Evolutionary conservation across 2,797 vertebrate genomes (phyloP), one percentile per base, ranked within the genome.

Genomic region (Xerus rutilus): DNA sequence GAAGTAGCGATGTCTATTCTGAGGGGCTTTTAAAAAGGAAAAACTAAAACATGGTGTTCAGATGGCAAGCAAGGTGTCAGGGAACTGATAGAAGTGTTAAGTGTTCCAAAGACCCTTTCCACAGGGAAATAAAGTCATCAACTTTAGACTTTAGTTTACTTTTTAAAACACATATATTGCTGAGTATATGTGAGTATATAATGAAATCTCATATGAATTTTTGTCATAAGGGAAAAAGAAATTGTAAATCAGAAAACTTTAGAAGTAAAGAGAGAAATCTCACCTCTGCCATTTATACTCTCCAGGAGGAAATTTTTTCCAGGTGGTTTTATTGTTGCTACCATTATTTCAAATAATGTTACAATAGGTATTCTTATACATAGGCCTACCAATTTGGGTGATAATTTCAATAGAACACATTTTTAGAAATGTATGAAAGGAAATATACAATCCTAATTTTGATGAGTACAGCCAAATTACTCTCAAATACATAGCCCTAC

Each of bases 401-500:
- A 83, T 78, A 88, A 73, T 87, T 82, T 86, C 30, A 35, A 20
- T n/a, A 62, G 13, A 59, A 23, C 21, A 88, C 2, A 74, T 81
- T 90, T 8, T 23, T 67, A 95, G 76, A 85, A 92, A 78, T 65
- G 18, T 65, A 65, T 88, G 20, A 88, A 79, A 88, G 43, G 10
- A 25, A 73, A 84, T 14, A 39, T 45, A 14, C 25, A 78, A 85
- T 25, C 73, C 70, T 79, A 78, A 88, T 78, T 88, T 74, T 85
- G 15, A 81, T 89, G 49, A 43, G 35, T 73, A n/a, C 3, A 78
- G 20, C 10, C 67, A 70, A 69, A 45, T 81, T 94, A 35, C 12
- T 32, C 49, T 89, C 35, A n/a, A 85, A 35, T 14, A 11, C 54
- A 89, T 13, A 73, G 21, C 20, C 21, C 6, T 32, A 35, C 12